Evolutionary conservation across 2,797 vertebrate genomes (phyloP), one percentile per base, ranked within the genome.

Genomic region (Halcyon chelicuti): DNA sequence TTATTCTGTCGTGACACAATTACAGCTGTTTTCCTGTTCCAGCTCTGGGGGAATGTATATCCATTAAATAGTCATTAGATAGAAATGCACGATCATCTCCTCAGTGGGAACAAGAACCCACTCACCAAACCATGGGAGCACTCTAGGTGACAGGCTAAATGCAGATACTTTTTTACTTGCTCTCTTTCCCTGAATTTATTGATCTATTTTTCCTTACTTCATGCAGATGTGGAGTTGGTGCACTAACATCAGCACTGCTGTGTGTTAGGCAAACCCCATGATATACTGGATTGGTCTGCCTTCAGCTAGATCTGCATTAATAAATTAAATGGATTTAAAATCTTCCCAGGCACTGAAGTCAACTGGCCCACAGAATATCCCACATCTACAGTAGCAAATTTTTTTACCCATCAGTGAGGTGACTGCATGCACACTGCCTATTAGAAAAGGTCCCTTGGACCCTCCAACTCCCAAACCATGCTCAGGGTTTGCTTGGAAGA

Each of bases 41-140:
- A 44, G 49, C 26, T 95, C 49, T 3, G 2, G 0, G 15, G 76
- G n/a, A 72, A 62, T 55, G 26, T 40, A 47, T 40, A 81, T 29
- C 86, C 92, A 88, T 93, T 93, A 93, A 88, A 80, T 73, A 66
- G 42, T 73, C 73, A 51, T 90, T 66, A 89, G 67, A 73, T 23
- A 47, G 65, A 90, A 95, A 73, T 0, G 0, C n/a, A 60, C 54
- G 33, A 46, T 62, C 25, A 28, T 12, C 61, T 85, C 22, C 54
- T 80, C 46, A 66, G 54, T 0, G 0, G 82, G 73, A 84, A 7
- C 12, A 68, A 65, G 79, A 78, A 19, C 28, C 9, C 19, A 3
- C 46, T 90, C 68, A 81, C 54, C 76, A 66, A 55, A 51, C 58
- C 35, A 14, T 12, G 39, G 73, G 61, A 94, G 54, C 61, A 29